phyloP scores from a whole-genome alignment of 2,113 vertebrate genomes.

The Tricholaema leucomelas region DNA sequence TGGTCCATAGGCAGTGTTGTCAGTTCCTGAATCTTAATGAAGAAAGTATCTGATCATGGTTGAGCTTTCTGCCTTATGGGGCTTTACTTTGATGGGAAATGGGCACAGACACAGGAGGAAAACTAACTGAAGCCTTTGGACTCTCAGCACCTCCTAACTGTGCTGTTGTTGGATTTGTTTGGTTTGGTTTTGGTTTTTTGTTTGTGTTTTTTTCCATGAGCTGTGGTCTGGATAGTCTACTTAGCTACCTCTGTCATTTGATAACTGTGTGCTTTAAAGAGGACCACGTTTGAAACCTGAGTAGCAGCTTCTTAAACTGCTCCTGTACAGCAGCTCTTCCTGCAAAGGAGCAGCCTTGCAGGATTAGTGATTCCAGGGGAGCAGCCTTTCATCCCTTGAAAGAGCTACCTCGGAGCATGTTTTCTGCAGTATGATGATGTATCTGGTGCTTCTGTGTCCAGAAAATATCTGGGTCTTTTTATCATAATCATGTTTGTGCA shows the following conservation, averaged over 20 bases:
- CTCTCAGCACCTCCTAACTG: background rate
- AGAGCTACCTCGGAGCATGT: background rate
- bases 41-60: background rate
- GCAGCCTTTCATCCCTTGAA: background rate
- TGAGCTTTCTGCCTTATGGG: background rate
- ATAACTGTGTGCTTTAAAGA: background rate
- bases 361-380: background rate
- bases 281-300: background rate
- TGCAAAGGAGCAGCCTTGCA: background rate
- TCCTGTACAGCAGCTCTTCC: background rate
- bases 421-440: background rate
- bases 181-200: background rate
- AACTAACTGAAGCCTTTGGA: background rate
- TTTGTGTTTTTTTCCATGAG: background rate
- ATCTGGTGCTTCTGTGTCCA: background rate
- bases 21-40: background rate
- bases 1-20: background rate
- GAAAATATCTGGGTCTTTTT: slow-evolving; percentile 38
- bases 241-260: background rate
- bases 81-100: background rate
- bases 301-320: background rate
- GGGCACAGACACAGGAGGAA: background rate
- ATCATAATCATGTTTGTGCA: slow-evolving; percentile 30
- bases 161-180: background rate
- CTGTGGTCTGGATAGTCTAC: background rate